Evolutionary conservation across 2,888 invertebrate genomes (phyloP).

Genomic region (Taphrorychus bicolor): DNA sequence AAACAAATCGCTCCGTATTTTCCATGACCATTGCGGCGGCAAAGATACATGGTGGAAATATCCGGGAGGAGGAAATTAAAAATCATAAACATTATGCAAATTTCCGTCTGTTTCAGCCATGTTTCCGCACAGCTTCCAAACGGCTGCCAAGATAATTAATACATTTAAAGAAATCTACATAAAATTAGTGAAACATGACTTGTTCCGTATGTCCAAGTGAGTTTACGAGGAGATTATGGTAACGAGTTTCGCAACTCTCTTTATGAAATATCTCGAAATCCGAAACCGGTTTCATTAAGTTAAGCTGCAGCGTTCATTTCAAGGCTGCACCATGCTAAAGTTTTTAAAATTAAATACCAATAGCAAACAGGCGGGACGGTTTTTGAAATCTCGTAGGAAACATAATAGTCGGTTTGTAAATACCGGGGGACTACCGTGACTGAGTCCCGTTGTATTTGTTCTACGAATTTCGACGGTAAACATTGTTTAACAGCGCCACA

Average conservation of each 20-base stretch:
- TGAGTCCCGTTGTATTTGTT: conserved; percentile 18
- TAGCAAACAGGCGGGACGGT: background rate
- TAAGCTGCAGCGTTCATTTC: background rate
- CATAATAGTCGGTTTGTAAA: conserved; percentile 16
- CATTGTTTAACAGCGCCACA: conserved; percentile 19
- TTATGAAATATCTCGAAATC: background rate
- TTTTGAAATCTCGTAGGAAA: conserved; percentile 7
- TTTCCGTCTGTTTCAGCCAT: background rate
- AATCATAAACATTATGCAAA: background rate
- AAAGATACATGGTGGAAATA: background rate
- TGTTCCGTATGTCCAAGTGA: background rate
- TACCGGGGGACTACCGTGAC: conserved; percentile 13
- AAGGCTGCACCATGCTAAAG: background rate
- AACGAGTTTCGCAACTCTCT: no score
- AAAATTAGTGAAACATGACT: background rate
- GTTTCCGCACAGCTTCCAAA: background rate
- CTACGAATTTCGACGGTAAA: conserved; percentile 16
- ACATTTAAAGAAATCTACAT: background rate
- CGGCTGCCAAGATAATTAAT: background rate
- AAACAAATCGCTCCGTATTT: background rate
- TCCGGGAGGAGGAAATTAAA: background rate
- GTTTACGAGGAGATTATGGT: background rate
- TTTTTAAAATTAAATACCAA: conserved; percentile 6
- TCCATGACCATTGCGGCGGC: background rate
- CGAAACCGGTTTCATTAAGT: background rate